Evolutionary conservation across 2,113 vertebrate genomes (phyloP).

Genomic region (Pteronura brasiliensis): DNA sequence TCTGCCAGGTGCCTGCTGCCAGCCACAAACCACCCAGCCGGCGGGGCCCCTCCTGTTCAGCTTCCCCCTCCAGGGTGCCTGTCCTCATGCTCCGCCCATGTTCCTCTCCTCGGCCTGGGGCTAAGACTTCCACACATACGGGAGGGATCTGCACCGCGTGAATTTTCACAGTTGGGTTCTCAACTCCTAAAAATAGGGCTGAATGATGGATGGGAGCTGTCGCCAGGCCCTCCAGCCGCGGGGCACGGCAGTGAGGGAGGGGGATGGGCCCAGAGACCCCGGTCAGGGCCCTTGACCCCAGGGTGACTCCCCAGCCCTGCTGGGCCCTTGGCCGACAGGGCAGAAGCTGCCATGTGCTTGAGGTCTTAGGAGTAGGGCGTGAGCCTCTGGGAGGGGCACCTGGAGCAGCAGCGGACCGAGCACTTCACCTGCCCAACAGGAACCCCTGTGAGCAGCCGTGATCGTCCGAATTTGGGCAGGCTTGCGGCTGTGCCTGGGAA

Average conservation of each 20-base stretch:
- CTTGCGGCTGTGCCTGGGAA: background rate
- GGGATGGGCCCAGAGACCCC: background rate
- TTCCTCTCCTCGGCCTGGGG: background rate
- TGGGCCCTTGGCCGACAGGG: background rate
- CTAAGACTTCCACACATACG: constrained; percentile 1
- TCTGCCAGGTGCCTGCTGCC: background rate
- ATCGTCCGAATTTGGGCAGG: fast-evolving
- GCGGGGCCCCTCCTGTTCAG: fast-evolving
- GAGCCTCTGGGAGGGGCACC: background rate
- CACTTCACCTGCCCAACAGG: background rate
- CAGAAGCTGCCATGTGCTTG: background rate
- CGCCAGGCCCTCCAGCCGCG: background rate
- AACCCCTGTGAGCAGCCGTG: fast-evolving
- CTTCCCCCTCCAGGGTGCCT: fast-evolving
- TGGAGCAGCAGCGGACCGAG: background rate
- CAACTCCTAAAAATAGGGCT: constrained; percentile 73
- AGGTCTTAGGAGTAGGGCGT: background rate
- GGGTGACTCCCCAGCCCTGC: background rate
- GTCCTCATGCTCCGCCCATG: background rate
- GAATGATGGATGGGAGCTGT: constrained; percentile 62
- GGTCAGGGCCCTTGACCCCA: background rate
- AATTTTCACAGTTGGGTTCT: constrained; percentile 74
- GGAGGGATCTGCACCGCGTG: constrained; percentile 40
- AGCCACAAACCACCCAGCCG: background rate
- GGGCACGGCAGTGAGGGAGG: background rate